phyloP scores from a whole-genome alignment of 1,140 invertebrate species.

The Ladona fulva region DNA sequence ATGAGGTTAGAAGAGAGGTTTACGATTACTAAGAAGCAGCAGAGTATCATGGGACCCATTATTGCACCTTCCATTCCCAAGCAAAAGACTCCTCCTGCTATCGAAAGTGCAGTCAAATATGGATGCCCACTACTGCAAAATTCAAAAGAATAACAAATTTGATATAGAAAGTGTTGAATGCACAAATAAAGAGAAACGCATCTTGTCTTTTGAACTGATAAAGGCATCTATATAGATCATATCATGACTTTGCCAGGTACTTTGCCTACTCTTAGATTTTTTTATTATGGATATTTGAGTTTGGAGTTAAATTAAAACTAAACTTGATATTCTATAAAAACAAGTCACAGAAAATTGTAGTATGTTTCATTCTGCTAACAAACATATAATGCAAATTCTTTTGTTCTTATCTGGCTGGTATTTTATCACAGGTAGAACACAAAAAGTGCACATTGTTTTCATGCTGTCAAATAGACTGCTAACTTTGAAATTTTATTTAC shows the following conservation, averaged over 20 bases:
- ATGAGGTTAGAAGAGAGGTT: constrained; percentile 49
- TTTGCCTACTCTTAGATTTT: background rate
- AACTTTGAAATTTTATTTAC: no score
- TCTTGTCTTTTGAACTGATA: background rate
- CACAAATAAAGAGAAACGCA: constrained; percentile 16
- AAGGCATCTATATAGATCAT: constrained; percentile 21
- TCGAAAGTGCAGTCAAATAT: constrained; percentile 93
- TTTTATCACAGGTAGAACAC: no score
- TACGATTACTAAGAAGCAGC: constrained; percentile 69
- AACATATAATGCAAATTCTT: no score
- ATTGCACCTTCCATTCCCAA: constrained; percentile 93
- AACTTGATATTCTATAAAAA: no score
- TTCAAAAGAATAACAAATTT: constrained; percentile 24
- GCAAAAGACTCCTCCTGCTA: constrained; percentile 97
- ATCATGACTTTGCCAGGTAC: constrained; percentile 13
- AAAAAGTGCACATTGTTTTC: no score
- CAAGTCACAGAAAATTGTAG: no score
- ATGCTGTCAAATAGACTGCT: no score
- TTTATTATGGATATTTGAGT: no score
- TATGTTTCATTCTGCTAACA: no score
- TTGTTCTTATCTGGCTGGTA: no score
- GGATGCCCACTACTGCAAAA: constrained; percentile 81
- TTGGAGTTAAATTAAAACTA: no score
- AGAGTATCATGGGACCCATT: constrained; percentile 88
- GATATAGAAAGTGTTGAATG: constrained; percentile 14